Evolutionary conservation across 2,797 vertebrate species (phyloP).

Genomic region (Bufotes viridis): DNA sequence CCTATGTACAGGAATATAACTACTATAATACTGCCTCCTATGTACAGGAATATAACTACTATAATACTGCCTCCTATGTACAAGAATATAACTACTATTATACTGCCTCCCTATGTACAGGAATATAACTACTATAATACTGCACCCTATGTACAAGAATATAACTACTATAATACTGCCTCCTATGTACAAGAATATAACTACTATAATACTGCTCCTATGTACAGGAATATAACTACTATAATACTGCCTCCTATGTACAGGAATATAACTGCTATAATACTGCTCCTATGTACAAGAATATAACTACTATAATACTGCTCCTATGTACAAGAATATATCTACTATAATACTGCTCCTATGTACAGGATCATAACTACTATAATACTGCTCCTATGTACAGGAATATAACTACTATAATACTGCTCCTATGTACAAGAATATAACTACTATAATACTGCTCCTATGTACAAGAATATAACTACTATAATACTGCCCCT

Average conservation of each 20-base stretch:
- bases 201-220: too few relatives aligned
- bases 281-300: neutral
- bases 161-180: neutral
- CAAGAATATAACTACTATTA: neutral
- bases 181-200: neutral
- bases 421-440: slow-evolving; percentile 4
- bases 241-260: neutral
- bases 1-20: too few relatives aligned
- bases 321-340: neutral
- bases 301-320: neutral
- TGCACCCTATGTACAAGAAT: neutral
- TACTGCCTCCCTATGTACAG: neutral
- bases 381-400: slow-evolving; percentile 1
- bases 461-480: neutral
- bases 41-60: neutral
- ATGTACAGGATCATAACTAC: neutral
- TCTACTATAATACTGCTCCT: slow-evolving; percentile 1
- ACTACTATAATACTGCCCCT: neutral
- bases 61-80: neutral
- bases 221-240: neutral
- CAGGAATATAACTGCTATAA: neutral
- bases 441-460: slow-evolving; percentile 12
- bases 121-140: neutral
- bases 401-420: slow-evolving; percentile 7
- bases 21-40: too few relatives aligned